phyloP scores from a whole-genome alignment of 1,140 invertebrate genomes.

The Idris sp. region DNA sequence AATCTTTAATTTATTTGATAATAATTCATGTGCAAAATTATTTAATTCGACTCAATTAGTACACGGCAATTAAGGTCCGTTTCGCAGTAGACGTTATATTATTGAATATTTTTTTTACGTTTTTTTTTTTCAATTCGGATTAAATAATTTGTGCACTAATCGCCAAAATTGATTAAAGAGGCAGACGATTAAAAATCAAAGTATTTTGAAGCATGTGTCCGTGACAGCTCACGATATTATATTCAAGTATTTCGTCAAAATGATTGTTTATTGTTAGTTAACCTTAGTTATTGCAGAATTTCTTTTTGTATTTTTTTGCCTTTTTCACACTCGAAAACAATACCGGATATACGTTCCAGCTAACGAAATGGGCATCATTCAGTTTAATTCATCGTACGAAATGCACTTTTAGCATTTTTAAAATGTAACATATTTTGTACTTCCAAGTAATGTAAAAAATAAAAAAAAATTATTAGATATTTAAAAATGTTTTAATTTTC shows the following conservation, averaged over 20 bases:
- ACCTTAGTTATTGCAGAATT: not conserved
- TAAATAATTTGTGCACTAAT: conserved; percentile 37
- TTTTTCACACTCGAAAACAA: too few species aligned
- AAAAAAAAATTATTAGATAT: conserved; percentile 35
- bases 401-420: conserved; percentile 32
- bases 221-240: not conserved
- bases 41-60: conserved; percentile 33
- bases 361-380: conserved; percentile 21
- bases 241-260: conserved; percentile 3
- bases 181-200: conserved; percentile 7
- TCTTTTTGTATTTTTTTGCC: too few species aligned
- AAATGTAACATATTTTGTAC: conserved; percentile 49
- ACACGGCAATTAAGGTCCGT: too few species aligned
- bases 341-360: conserved; percentile 8
- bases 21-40: conserved; percentile 34
- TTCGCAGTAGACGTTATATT: too few species aligned
- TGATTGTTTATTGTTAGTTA: not conserved
- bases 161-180: not conserved
- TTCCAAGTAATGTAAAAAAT: conserved; percentile 32
- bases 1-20: conserved; percentile 20
- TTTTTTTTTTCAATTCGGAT: too few species aligned
- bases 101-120: too few species aligned
- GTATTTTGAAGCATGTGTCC: conserved; percentile 5
- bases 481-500: too few species aligned
- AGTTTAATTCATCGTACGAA: conserved; percentile 24